Conservation (phyloP, 2,797 vertebrate genomes). For the Ptychobarbus kaznakovi region DNA sequence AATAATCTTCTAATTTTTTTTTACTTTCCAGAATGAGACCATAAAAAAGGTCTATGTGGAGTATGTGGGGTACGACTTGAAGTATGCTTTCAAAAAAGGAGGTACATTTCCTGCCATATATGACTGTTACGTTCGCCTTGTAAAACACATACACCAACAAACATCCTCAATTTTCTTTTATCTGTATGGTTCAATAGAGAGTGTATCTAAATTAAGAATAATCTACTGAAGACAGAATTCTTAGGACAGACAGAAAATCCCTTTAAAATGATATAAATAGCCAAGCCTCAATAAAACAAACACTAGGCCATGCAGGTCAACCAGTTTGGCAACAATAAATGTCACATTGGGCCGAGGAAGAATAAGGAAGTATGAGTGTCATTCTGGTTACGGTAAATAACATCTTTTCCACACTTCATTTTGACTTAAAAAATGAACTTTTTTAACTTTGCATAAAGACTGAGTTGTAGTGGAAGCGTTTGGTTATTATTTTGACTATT, state of each 20-base stretch:
- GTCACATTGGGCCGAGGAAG: neutral
- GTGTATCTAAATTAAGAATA: no score
- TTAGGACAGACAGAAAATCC: neutral
- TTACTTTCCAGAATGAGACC: slow-evolving; percentile 62
- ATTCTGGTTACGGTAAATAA: slow-evolving; percentile 12
- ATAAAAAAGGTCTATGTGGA: slow-evolving; percentile 61
- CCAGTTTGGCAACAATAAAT: slow-evolving; percentile 55
- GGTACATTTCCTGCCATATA: slow-evolving; percentile 57
- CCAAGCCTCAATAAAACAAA: neutral
- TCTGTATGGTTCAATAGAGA: neutral
- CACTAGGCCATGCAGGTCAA: slow-evolving; percentile 37
- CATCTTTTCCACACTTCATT: no score
- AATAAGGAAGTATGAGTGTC: neutral
- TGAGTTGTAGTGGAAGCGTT: no score
- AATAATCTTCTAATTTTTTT: neutral
- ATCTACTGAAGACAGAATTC: neutral
- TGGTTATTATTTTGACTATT: neutral
- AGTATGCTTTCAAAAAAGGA: slow-evolving; percentile 60
- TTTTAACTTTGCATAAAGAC: no score
- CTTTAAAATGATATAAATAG: neutral
- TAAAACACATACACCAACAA: neutral
- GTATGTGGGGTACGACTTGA: slow-evolving; percentile 58
- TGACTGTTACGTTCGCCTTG: neutral
- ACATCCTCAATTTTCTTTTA: neutral
- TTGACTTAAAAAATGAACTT: no score